phyloP scores from a whole-genome alignment of 2,113 vertebrate species.

The Microtus ochrogaster region DNA sequence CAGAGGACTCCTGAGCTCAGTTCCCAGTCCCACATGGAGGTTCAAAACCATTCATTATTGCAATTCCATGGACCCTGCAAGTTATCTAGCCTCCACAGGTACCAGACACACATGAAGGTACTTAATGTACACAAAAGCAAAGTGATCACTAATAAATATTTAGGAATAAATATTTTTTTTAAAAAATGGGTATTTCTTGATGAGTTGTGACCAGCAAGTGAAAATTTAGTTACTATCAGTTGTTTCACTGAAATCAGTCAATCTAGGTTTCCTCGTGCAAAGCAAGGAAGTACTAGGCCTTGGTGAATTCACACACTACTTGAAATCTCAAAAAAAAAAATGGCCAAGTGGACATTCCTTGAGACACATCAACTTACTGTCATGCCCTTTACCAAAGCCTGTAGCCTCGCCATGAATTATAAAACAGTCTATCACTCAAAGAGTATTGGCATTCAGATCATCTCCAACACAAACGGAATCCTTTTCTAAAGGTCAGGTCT shows the following conservation, averaged over 20 bases:
- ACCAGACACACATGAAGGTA: neutral
- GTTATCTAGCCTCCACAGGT: neutral
- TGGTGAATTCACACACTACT: neutral
- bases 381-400: neutral
- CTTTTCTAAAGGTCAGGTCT: neutral
- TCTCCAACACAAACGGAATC: neutral
- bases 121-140: neutral
- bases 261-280: neutral
- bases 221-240: neutral
- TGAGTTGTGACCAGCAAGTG: neutral
- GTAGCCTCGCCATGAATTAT: neutral
- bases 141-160: neutral
- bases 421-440: constrained; percentile 16
- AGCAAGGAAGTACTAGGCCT: neutral
- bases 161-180: neutral
- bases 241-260: neutral
- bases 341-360: neutral
- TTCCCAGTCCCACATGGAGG: neutral
- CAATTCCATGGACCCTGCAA: fast-evolving
- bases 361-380: neutral
- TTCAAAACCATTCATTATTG: neutral
- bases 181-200: neutral
- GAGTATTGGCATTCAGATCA: neutral
- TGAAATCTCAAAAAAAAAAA: neutral
- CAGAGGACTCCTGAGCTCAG: neutral